phyloP scores from a whole-genome alignment of 2,797 vertebrate genomes.

The Clarias laeviceps region DNA sequence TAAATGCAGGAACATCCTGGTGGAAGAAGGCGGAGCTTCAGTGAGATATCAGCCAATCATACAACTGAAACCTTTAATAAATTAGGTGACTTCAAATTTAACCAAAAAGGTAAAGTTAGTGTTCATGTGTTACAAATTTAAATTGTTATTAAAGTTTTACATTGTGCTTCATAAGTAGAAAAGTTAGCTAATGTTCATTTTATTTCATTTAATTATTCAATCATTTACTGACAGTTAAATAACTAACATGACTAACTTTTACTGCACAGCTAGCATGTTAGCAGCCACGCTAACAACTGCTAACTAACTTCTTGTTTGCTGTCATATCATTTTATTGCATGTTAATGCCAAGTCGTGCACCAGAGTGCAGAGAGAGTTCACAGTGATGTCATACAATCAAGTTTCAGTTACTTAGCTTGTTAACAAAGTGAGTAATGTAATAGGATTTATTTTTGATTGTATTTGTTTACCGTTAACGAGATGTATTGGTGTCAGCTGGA shows the following conservation, averaged over 20 bases:
- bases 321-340: background rate
- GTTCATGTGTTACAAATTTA: background rate
- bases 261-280: too few species aligned
- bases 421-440: too few species aligned
- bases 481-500: background rate
- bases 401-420: background rate
- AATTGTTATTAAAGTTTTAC: background rate
- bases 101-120: background rate
- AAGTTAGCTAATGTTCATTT: background rate
- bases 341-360: background rate
- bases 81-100: background rate
- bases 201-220: background rate
- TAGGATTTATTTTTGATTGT: background rate
- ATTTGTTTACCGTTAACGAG: background rate
- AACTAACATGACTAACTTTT: too few species aligned
- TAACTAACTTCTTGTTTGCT: background rate
- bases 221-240: background rate
- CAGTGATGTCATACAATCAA: background rate
- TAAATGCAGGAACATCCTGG: background rate
- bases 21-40: background rate
- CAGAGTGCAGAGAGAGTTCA: background rate
- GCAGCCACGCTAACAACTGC: background rate
- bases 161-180: background rate
- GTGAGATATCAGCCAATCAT: background rate
- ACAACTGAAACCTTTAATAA: background rate